phyloP scores from a whole-genome alignment of 1,140 invertebrate species.

The Lethocerus indicus region DNA sequence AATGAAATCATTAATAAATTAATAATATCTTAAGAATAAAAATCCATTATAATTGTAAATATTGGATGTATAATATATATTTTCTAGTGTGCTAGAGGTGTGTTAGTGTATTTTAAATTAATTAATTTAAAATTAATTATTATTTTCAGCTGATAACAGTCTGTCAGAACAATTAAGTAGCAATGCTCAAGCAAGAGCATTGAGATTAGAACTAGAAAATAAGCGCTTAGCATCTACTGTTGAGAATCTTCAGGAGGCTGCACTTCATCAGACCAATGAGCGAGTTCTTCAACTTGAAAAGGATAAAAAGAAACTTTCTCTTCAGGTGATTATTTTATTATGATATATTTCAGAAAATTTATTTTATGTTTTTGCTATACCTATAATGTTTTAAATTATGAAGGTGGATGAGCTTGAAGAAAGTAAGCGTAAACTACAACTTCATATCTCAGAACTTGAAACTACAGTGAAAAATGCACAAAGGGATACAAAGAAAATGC shows the following conservation, averaged over 20 bases:
- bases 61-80: not conserved
- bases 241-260: slow-evolving; percentile 65
- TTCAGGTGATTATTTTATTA: slow-evolving; percentile 35
- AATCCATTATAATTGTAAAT: too few species aligned
- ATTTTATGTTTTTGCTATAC: not conserved
- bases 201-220: slow-evolving; percentile 82
- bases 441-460: slow-evolving; percentile 61
- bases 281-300: slow-evolving; percentile 80
- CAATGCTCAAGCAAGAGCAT: slow-evolving; percentile 65
- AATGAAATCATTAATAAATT: too few species aligned
- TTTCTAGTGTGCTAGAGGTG: not conserved
- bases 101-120: not conserved
- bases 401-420: slow-evolving; percentile 24
- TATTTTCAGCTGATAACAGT: slow-evolving; percentile 47
- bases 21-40: too few species aligned
- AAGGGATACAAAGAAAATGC: slow-evolving; percentile 48
- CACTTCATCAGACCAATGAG: slow-evolving; percentile 59
- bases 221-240: slow-evolving; percentile 65
- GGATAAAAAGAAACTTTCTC: slow-evolving; percentile 70
- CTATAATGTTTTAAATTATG: not conserved
- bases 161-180: slow-evolving; percentile 71
- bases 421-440: slow-evolving; percentile 45
- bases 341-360: not conserved
- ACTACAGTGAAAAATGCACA: slow-evolving; percentile 60
- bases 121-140: not conserved